Percentiles rank a stretch among this genome's conserved stretches.
phyloP scores from a whole-genome alignment of 1,140 invertebrate species.

The Drosophila neocordata region DNA sequence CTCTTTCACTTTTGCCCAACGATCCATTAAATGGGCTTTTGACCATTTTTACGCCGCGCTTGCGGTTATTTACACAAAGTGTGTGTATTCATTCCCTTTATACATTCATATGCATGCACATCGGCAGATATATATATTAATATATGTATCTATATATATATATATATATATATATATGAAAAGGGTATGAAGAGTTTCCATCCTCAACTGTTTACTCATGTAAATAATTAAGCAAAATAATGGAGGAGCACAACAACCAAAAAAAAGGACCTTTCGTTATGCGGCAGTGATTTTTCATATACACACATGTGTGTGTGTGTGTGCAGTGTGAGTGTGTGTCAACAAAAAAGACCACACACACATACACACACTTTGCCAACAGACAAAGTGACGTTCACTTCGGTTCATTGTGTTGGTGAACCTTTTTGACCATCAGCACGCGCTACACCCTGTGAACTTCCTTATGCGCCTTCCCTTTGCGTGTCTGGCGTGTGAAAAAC shows the following conservation, averaged over 20 bases:
- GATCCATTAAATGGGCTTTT: slow-evolving; percentile 70
- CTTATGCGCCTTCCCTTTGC: slow-evolving; percentile 21
- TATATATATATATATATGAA: neutral
- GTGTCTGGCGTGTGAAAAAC: slow-evolving; percentile 56
- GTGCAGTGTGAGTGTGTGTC: slow-evolving; percentile 34
- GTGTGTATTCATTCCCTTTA: slow-evolving; percentile 18
- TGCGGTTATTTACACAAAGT: slow-evolving; percentile 65
- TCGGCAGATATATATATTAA: slow-evolving; percentile 3
- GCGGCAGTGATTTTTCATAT: slow-evolving; percentile 67
- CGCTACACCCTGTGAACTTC: slow-evolving; percentile 28
- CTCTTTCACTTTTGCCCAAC: slow-evolving; percentile 41
- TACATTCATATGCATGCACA: neutral
- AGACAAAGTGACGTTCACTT: slow-evolving; percentile 58
- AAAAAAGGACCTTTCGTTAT: slow-evolving; percentile 57
- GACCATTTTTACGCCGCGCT: slow-evolving; percentile 67
- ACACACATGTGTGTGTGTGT: slow-evolving; percentile 24
- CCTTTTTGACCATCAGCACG: slow-evolving; percentile 46
- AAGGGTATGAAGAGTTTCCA: slow-evolving; percentile 24
- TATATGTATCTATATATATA: neutral
- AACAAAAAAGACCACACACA: slow-evolving; percentile 40
- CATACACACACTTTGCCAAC: neutral
- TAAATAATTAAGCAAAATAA: slow-evolving; percentile 79
- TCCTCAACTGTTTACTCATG: slow-evolving; percentile 77
- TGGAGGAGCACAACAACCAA: slow-evolving; percentile 47
- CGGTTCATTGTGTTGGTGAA: slow-evolving; percentile 60